Conservation (phyloP, 2,113 vertebrate genomes). For the Rafetus swinhoei region DNA sequence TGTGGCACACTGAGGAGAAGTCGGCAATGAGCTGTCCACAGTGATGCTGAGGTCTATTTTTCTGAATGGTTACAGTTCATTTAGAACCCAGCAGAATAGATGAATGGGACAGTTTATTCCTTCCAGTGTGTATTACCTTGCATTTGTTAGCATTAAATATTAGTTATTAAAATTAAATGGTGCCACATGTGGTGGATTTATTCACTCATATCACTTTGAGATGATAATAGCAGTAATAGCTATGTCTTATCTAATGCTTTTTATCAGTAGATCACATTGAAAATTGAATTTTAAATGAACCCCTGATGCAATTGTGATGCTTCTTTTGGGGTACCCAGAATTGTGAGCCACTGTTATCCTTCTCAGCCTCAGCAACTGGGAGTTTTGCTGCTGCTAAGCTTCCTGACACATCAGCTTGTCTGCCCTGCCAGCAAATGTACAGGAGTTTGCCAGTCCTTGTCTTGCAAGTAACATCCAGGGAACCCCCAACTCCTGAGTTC, state of each 20-base stretch:
- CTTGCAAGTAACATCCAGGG: neutral
- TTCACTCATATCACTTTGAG: neutral
- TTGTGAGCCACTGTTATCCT: neutral
- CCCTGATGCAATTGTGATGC: neutral
- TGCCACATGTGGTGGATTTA: neutral
- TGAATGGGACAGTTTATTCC: constrained; percentile 4
- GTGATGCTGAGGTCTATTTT: constrained; percentile 31
- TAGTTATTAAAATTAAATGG: constrained; percentile 10
- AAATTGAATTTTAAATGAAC: constrained; percentile 17
- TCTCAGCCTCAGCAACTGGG: neutral
- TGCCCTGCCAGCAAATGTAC: neutral
- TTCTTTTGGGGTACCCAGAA: neutral
- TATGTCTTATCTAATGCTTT: neutral
- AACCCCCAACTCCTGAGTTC: neutral
- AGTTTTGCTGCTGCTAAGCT: neutral
- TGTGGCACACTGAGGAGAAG: neutral
- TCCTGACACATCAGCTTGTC: neutral
- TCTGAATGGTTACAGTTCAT: constrained; percentile 33
- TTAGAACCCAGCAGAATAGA: neutral
- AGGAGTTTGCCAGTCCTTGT: neutral
- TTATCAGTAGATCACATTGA: neutral
- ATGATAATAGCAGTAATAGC: neutral
- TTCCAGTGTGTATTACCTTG: constrained; percentile 17
- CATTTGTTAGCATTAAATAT: constrained; percentile 26
- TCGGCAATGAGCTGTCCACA: neutral